Evolutionary conservation across 2,888 invertebrate genomes (phyloP), one percentile per base, ranked within the genome.

Genomic region (Idaea biselata): DNA sequence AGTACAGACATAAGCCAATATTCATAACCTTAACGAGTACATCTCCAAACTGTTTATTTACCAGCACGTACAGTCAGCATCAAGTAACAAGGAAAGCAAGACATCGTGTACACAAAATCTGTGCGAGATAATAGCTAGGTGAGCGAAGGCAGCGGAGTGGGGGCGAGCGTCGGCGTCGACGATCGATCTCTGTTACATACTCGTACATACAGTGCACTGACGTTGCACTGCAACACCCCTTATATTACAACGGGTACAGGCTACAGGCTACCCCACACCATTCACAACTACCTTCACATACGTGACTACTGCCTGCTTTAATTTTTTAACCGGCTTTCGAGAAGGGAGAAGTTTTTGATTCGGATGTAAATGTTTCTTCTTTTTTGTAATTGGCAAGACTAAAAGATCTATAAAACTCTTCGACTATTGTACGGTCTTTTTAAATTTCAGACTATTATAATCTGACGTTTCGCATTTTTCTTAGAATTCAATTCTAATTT

Each of bases 141-240:
- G 72, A 71, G 66, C 62, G 67, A 64, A 61, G 67, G 70, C 59
- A 68, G 71, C 60, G 72, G 67, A 75, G 71, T 75, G 67, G 73
- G 76, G 65, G 70, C 68, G 71, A 61, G 62, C 70, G 8, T 14
- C 1, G 68, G 66, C 69, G 71, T 70, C 73, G 71, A 66, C 80
- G 86, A 91, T 91, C 90, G 90, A 90, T 90, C 88, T 77, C 85
- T 83, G 83, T 84, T 84, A 82, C 85, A 44, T 71, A 25, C 25
- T 25, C 1, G 25, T 25, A 25, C 25, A 5, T 77, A 74, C 80
- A 78, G 78, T 83, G 82, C 83, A 82, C 74, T 84, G 82, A 44
- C 44, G 44, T 44, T 86, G 86, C 79, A 82, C 82, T 85, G 84
- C 86, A 88, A 56, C 56, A 56, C 56, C 81, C 68, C 71, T 69